Base-by-base conservation (phyloP, 2,113 vertebrate species). In the Hystrix brachyura region DNA sequence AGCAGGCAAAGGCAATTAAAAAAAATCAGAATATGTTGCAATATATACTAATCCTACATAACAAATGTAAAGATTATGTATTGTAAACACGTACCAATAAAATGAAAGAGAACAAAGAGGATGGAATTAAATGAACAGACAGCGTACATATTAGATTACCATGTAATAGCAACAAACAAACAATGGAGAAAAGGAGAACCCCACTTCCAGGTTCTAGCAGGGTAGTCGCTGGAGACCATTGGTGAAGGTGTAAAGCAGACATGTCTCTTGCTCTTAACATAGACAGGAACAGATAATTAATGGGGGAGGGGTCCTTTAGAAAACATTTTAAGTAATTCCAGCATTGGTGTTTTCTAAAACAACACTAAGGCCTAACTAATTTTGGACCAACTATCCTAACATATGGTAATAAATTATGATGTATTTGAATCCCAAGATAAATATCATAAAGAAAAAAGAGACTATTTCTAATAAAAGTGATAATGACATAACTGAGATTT, bases 391-490 rank as follows among this genome's bases (percentile, higher is more conserved):
- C 48, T 79, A 18, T 51, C 1, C 2, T 80, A 38, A 91, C 38
- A 13, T 18, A 7, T 85, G 3, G 88, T 92, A 71, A 43, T 53
- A 65, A 89, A 14, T 64, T 51, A 18, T 91, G 18, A 69, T 34
- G 21, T 72, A 89, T n/a, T 21, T 91, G 51, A 91, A 81, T 67
- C 4, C 15, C 13, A 59, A 95, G 74, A 93, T 84, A 90, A 83
- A 62, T 55, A 88, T 69, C 12, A n/a, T 59, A 92, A 79, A 65
- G 18, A 18, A 13, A 19, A 21, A 86, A 46, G 71, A 69, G 29
- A 90, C 57, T 71, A 12, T 79, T 64, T 84, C 27, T 69, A 53
- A 46, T 19, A 90, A 92, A 90, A 13, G 32, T 67, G n/a, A 60
- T n/a, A 91, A 76, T n/a, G 51, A 53, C 14, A 51, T 71, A 72